Conservation (phyloP, 2,888 invertebrate genomes). For the Arrhopalites spinosus region DNA sequence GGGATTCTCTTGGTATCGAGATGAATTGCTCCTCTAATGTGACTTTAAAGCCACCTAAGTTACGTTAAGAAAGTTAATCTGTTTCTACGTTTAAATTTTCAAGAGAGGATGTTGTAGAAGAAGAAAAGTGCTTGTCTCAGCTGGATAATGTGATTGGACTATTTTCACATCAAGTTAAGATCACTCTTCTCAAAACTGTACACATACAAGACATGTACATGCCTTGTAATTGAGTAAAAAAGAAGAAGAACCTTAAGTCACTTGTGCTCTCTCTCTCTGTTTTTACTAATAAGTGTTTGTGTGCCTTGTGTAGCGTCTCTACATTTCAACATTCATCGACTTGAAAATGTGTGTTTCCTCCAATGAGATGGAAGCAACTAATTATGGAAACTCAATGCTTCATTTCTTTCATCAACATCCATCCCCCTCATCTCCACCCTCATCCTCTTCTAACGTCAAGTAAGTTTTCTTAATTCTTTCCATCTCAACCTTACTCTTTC, state of each 20-base stretch:
- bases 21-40: constrained; percentile 17
- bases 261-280: too few relatives aligned
- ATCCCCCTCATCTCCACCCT: background rate
- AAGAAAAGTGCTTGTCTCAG: constrained; percentile 23
- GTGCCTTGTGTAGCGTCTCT: background rate
- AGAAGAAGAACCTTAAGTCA: too few relatives aligned
- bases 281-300: constrained; percentile 1
- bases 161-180: constrained; percentile 18
- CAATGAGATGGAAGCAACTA: constrained; percentile 15
- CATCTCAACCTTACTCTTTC: too few relatives aligned
- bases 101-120: background rate
- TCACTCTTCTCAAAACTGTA: constrained; percentile 10
- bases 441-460: constrained; percentile 9
- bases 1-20: background rate
- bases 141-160: constrained; percentile 32
- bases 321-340: background rate
- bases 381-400: constrained; percentile 24
- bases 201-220: background rate
- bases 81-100: background rate
- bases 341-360: constrained; percentile 17
- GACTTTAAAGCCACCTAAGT: background rate
- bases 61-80: background rate
- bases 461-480: constrained; percentile 10
- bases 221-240: too few relatives aligned
- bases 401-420: too few relatives aligned